Conservation (phyloP, 2,113 vertebrate species). For the Hemiprocne comata region DNA sequence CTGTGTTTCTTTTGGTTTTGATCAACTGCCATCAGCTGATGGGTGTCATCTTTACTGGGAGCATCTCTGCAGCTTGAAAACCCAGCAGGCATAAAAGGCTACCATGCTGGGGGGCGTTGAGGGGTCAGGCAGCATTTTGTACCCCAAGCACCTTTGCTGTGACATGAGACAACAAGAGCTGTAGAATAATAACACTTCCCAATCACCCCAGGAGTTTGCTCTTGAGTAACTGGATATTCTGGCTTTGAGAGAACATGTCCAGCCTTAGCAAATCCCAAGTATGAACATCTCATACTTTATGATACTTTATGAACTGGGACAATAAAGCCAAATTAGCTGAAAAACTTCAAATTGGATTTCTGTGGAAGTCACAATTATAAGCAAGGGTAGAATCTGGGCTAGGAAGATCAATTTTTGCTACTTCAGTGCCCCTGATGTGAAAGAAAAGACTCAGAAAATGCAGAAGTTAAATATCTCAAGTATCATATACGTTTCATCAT, state of each 20-base stretch:
- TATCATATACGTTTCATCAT: accelerated
- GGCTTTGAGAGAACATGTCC: not conserved
- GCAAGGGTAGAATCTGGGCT: not conserved
- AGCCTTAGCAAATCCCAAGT: not conserved
- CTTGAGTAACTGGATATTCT: not conserved
- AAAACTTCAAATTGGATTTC: not conserved
- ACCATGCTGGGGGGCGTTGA: not conserved
- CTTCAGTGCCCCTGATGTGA: not conserved
- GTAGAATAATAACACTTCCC: not conserved
- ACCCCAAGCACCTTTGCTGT: not conserved
- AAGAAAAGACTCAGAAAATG: not conserved
- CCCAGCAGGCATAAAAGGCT: not conserved
- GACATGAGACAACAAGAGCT: accelerated
- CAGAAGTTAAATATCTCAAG: not conserved
- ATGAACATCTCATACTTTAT: not conserved
- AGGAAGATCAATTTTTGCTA: not conserved
- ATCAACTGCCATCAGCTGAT: not conserved
- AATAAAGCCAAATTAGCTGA: not conserved
- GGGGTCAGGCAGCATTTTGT: not conserved
- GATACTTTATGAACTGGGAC: not conserved
- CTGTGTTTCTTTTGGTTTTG: not conserved
- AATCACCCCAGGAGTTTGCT: not conserved
- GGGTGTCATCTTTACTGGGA: not conserved
- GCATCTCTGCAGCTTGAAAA: not conserved
- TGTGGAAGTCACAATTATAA: not conserved